Base-by-base conservation (phyloP, 2,888 invertebrate species). In the Prosopocoilus inquinatus region DNA sequence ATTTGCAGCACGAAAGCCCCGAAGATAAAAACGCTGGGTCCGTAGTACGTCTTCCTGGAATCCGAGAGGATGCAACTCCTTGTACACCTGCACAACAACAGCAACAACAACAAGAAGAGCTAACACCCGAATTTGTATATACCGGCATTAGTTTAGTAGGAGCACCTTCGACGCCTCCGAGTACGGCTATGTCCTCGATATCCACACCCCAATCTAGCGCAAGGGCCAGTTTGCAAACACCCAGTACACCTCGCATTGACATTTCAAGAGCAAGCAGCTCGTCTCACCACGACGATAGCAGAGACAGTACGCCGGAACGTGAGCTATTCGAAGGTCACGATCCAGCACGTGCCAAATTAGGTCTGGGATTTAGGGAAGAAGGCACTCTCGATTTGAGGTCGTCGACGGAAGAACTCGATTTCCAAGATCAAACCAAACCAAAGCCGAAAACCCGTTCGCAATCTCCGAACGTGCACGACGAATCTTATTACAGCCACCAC, bases 241-340 rank as follows among this genome's bases (percentile, higher is more conserved):
- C 90, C 13, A 83, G 85, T 63, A 88, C 92, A 49, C 93, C 93
- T 15, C 84, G 94, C 69, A 94, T 93, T 67, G 93, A 94, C 79
- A 90, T 94, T 74, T 93, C 92, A 64, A 84, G 93, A 64, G 93
- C 94, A 3, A 91, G 91, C 71, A 91, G 91, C 74, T 91, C 92
- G 55, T 91, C 91, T 35, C 91, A 93, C 69, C 91, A 92, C 72
- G 81, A 81, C 67, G 91, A 92, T 72, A 91, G 90, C 67, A 84
- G 89, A 46, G 91, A 91, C 70, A 90, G 90, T 69, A 90, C 91
- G 47, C 92, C 93, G 1, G 93, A 93, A 74, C 82, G 90, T 72
- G 92, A 92, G 62, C 84, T 91, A 5, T 74, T 73, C 60, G 75
- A 73, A 52, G 63, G 67, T 58, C 71, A 71, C 58, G 74, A 77